Evolutionary conservation across 2,797 vertebrate genomes (phyloP).

Genomic region (Falco cherrug): DNA sequence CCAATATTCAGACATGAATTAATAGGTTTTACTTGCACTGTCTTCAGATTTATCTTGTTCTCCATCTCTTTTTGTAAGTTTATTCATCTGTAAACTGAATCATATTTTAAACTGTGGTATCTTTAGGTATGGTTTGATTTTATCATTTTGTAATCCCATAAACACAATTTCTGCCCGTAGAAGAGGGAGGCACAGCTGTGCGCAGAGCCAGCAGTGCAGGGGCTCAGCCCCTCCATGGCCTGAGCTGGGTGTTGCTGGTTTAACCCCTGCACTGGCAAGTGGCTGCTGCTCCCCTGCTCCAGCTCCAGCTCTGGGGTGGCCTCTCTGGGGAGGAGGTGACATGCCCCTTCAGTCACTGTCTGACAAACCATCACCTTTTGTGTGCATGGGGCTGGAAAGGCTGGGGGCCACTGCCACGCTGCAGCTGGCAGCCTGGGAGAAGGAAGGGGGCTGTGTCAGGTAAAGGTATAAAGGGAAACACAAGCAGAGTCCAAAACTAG

Average conservation of each 20-base stretch:
- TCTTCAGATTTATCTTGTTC: background rate
- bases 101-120: background rate
- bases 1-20: background rate
- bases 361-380: background rate
- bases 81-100: background rate
- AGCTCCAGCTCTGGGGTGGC: background rate
- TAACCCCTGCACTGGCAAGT: background rate
- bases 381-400: background rate
- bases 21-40: background rate
- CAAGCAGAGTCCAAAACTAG: background rate
- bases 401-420: background rate
- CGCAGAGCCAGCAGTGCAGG: fast-evolving
- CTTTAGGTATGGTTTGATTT: background rate
- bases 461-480: background rate
- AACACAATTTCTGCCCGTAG: background rate
- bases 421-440: background rate
- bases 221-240: fast-evolving
- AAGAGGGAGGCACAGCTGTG: fast-evolving
- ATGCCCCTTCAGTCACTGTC: background rate
- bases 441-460: background rate
- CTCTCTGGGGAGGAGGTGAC: fast-evolving
- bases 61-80: background rate
- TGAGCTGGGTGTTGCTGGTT: fast-evolving
- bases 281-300: background rate
- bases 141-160: background rate